These are phyloP conservation scores for Rhodophaea formosa DNA, from an alignment of 2,888 invertebrate species.

Conservation along the genomic window DNA sequence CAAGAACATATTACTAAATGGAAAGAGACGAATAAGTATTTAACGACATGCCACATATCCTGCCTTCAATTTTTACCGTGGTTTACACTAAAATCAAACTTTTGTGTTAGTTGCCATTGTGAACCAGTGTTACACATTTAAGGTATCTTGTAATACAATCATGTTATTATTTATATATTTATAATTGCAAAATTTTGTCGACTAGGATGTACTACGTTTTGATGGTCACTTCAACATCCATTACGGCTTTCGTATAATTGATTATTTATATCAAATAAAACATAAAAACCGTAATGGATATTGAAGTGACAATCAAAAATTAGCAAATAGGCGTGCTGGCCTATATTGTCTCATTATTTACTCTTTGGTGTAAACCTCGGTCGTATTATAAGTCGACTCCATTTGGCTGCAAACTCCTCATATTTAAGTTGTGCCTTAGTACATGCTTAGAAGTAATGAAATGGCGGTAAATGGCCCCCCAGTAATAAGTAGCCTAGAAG, in stretches of 20 bases:
- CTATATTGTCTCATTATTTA: too few species aligned
- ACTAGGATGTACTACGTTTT: too few species aligned
- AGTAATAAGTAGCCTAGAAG: conserved; percentile 36
- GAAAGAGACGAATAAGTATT: neutral
- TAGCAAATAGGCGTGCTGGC: too few species aligned
- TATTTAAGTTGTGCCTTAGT: neutral
- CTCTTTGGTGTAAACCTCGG: neutral
- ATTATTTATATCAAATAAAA: too few species aligned
- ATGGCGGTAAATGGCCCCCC: conserved; percentile 30
- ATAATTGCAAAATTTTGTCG: too few species aligned
- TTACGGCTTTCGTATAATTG: too few species aligned
- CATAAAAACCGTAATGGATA: too few species aligned
- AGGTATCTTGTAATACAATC: too few species aligned
- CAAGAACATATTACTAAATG: neutral
- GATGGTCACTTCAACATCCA: too few species aligned
- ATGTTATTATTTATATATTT: neutral
- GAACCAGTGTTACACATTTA: too few species aligned
- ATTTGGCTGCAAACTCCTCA: neutral
- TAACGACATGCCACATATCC: neutral
- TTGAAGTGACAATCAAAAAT: too few species aligned
- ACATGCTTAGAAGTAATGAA: conserved; percentile 25
- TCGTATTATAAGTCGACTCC: neutral
- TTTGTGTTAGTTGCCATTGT: too few species aligned
- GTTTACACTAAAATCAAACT: neutral
- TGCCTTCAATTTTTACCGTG: neutral